A percentile compares a stretch with the other conserved stretches of the same genome.
Evolutionary conservation across 2,888 invertebrate species (phyloP).

Genomic region (Melinaea menophilus): DNA sequence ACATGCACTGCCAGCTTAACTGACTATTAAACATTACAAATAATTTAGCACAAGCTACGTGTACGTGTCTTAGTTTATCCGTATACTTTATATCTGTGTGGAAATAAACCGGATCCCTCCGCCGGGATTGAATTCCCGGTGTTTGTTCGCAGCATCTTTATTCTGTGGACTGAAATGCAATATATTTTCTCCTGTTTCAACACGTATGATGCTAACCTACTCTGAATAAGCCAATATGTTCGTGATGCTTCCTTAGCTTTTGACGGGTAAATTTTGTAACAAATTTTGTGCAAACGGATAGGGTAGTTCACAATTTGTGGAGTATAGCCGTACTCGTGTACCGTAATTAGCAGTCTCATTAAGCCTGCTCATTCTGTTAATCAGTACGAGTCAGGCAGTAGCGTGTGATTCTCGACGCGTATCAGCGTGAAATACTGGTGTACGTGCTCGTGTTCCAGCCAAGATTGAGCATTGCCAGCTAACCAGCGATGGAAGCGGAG

Average conservation of each 20-base stretch:
- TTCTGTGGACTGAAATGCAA: slow-evolving; percentile 30
- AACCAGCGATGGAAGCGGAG: slow-evolving; percentile 9
- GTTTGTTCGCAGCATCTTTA: slow-evolving; percentile 34
- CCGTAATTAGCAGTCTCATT: slow-evolving; percentile 34
- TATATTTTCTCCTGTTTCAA: slow-evolving; percentile 26
- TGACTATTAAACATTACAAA: not conserved
- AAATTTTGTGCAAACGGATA: not conserved
- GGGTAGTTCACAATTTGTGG: too few species aligned
- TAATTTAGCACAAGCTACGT: slow-evolving; percentile 1
- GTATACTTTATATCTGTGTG: slow-evolving; percentile 25
- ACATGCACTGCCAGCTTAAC: not conserved
- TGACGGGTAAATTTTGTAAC: not conserved
- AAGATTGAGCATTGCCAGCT: slow-evolving; percentile 7
- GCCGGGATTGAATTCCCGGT: slow-evolving; percentile 43
- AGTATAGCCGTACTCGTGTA: slow-evolving; percentile 16
- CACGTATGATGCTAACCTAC: slow-evolving; percentile 14
- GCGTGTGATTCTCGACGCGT: slow-evolving; percentile 31
- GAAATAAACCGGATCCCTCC: slow-evolving; percentile 37
- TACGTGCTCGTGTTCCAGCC: slow-evolving; percentile 30
- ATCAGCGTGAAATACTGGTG: slow-evolving; percentile 36
- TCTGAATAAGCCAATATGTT: slow-evolving; percentile 7
- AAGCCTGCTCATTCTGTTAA: slow-evolving; percentile 37
- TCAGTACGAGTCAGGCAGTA: slow-evolving; percentile 35
- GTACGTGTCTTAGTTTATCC: slow-evolving; percentile 32
- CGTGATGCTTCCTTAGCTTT: slow-evolving; percentile 4